These are phyloP conservation scores for Moxostoma hubbsi DNA, from an alignment of 2,797 vertebrate genomes.

Conservation along the genomic window DNA sequence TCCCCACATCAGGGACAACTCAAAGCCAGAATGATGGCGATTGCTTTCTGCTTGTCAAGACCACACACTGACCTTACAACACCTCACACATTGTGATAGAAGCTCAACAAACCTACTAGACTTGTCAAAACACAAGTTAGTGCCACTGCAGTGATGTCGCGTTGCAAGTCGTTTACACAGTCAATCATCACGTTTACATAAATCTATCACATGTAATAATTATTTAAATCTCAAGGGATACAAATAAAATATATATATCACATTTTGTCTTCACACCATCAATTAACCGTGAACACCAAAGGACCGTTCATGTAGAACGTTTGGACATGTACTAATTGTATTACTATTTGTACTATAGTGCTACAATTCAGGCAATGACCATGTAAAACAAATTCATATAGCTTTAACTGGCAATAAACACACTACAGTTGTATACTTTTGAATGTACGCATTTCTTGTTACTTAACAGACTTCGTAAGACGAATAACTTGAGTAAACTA, in stretches of 20 bases:
- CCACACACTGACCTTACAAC: slow-evolving; percentile 8
- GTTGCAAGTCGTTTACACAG: not conserved
- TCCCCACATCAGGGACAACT: not conserved
- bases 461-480: slow-evolving; percentile 5
- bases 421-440: not conserved
- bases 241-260: no score
- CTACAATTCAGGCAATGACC: not conserved
- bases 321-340: not conserved
- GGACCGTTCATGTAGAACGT: no score
- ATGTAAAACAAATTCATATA: not conserved
- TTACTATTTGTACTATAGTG: not conserved
- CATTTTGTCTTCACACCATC: not conserved
- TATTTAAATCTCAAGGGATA: no score
- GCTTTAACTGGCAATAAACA: not conserved
- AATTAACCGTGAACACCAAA: not conserved
- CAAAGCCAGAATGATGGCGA: not conserved
- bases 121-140: not conserved
- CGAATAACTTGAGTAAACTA: slow-evolving; percentile 20
- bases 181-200: no score
- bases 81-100: not conserved
- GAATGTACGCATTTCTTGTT: slow-evolving; percentile 17
- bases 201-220: no score
- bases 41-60: not conserved
- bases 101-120: not conserved
- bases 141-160: not conserved